Evolutionary conservation across 35 echinoderm and acorn worm genomes (phyloP).

Genomic region (Hemicentrotus pulcherrimus): DNA sequence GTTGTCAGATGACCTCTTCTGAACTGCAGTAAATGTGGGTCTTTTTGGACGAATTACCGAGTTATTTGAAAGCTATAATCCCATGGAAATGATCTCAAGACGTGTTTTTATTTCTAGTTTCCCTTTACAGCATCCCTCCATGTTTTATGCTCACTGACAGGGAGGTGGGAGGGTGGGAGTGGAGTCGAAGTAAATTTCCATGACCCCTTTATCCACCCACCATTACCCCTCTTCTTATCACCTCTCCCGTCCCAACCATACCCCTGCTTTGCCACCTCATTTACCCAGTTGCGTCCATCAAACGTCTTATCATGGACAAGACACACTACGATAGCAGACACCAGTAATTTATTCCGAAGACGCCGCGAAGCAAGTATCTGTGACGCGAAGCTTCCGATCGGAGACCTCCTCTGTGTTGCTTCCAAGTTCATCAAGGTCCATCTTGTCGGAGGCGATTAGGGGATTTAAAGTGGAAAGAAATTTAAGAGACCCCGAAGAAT

Average conservation of each 20-base stretch:
- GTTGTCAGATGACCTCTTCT: neutral
- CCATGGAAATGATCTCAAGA: slow-evolving; percentile 21
- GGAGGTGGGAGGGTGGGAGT: slow-evolving; percentile 14
- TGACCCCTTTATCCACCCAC: slow-evolving; percentile 14
- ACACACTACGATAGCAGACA: neutral
- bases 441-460: slow-evolving; percentile 19
- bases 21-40: neutral
- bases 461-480: neutral
- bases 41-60: neutral
- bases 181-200: neutral
- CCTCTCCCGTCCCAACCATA: neutral
- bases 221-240: neutral
- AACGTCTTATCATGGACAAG: neutral
- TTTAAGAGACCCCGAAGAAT: neutral
- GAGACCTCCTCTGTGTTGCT: neutral
- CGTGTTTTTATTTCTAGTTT: slow-evolving; percentile 7
- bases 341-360: slow-evolving; percentile 3
- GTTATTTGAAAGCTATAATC: slow-evolving; percentile 13
- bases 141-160: neutral
- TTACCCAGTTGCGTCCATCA: slow-evolving; percentile 16
- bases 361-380: neutral
- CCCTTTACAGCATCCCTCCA: neutral
- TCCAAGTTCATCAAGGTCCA: neutral
- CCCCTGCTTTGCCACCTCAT: neutral
- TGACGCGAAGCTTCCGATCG: slow-evolving; percentile 6